Conservation (phyloP, 2,797 vertebrate species). For the Syndactyla subalaris region DNA sequence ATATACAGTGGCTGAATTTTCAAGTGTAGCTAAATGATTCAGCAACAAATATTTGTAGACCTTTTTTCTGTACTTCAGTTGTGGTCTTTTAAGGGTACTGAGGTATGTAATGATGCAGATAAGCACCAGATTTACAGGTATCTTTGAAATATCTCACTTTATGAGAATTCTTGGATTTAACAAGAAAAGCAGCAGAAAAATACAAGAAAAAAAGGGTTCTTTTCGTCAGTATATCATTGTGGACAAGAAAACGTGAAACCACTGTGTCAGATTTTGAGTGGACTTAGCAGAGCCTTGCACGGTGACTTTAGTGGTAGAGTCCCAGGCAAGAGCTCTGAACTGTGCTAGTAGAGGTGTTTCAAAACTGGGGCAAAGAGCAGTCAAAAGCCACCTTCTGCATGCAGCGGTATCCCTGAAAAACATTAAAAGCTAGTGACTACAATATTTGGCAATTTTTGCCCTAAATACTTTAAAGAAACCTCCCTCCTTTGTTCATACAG, state of each 20-base stretch:
- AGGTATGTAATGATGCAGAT: background rate
- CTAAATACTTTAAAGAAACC: background rate
- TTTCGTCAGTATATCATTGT: background rate
- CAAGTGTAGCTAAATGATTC: constrained; percentile 6
- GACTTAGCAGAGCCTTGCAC: background rate
- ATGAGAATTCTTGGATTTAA: background rate
- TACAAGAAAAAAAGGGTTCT: accelerated
- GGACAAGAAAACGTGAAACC: background rate
- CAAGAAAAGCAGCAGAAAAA: background rate
- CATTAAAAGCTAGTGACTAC: background rate
- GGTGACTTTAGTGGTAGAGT: background rate
- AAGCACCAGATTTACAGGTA: background rate
- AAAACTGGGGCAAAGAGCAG: background rate
- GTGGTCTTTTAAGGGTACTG: background rate
- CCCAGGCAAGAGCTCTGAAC: background rate
- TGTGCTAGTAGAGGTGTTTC: background rate
- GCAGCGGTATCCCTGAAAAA: background rate
- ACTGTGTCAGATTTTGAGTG: background rate
- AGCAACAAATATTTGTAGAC: background rate
- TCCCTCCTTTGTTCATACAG: background rate
- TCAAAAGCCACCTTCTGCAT: background rate
- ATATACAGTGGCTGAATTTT: background rate
- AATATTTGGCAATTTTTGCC: background rate
- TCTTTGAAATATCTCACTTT: background rate
- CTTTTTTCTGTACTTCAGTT: background rate